phyloP scores from a whole-genome alignment of 2,888 invertebrate genomes.

The Hypomecis atomaria region DNA sequence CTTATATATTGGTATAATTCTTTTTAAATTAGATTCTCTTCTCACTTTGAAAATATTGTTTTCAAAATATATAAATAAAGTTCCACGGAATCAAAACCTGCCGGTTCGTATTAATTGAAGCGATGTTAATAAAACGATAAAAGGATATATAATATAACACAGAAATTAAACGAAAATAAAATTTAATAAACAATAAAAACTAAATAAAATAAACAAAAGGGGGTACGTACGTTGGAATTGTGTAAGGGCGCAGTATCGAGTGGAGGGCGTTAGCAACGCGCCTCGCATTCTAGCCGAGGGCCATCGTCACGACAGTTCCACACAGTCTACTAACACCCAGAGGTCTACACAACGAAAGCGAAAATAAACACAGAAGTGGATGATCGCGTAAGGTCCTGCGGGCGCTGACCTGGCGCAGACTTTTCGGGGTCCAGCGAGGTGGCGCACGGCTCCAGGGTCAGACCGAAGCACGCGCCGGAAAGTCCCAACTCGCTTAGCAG shows the following conservation, averaged over 20 bases:
- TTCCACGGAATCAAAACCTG: background rate
- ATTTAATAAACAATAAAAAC: conserved; percentile 48
- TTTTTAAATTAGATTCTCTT: background rate
- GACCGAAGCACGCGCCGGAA: conserved; percentile 82
- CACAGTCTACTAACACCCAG: conserved; percentile 79
- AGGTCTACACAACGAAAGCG: conserved; percentile 84
- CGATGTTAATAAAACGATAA: conserved; percentile 35
- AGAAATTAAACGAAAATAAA: conserved; percentile 52
- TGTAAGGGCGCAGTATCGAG: conserved; percentile 80
- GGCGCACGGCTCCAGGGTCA: conserved; percentile 82
- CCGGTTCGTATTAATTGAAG: conserved; percentile 23
- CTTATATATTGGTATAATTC: no score
- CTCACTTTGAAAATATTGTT: background rate
- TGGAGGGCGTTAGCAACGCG: conserved; percentile 84
- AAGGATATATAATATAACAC: conserved; percentile 43
- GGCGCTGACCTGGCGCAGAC: conserved; percentile 84
- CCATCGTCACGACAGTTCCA: conserved; percentile 82
- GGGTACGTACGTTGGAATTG: conserved; percentile 82
- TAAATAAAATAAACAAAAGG: conserved; percentile 66
- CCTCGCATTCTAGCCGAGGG: conserved; percentile 84
- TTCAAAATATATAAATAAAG: no score
- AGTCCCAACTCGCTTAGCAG: conserved; percentile 84
- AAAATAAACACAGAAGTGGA: conserved; percentile 83
- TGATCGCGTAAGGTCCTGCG: conserved; percentile 74
- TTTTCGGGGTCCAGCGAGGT: conserved; percentile 79